phyloP scores from a whole-genome alignment of 2,888 invertebrate species.

The Conistra vaccinii region DNA sequence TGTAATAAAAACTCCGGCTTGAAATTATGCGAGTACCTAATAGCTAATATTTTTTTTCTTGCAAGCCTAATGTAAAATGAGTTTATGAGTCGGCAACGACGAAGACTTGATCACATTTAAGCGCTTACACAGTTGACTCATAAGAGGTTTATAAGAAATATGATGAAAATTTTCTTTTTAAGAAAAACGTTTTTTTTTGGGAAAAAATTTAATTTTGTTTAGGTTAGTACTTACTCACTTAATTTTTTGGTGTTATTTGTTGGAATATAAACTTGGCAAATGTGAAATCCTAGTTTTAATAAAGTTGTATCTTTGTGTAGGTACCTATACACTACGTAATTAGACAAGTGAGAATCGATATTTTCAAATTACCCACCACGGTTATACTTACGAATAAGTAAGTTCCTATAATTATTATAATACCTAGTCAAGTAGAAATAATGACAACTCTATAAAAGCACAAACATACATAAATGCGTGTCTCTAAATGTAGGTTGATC shows the following conservation, averaged over 20 bases:
- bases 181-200: not conserved
- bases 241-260: conserved; percentile 1
- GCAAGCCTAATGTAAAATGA: conserved; percentile 71
- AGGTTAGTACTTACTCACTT: not conserved
- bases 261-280: not conserved
- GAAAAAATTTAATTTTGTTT: not conserved
- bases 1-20: conserved; percentile 66
- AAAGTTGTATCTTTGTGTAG: not conserved
- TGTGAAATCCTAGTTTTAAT: not conserved
- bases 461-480: conserved; percentile 6
- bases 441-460: conserved; percentile 33
- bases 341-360: not conserved
- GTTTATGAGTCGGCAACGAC: conserved; percentile 64
- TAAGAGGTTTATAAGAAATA: conserved; percentile 26
- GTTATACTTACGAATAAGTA: conserved; percentile 2
- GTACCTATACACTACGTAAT: too few relatives aligned
- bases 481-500: conserved; percentile 53
- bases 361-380: not conserved
- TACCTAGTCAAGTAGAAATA: conserved; percentile 20
- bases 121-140: conserved; percentile 25
- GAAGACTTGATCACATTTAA: conserved; percentile 59
- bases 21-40: conserved; percentile 68
- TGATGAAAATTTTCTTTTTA: conserved; percentile 3
- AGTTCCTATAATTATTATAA: conserved; percentile 21
- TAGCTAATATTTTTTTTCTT: conserved; percentile 71